Base-by-base conservation (phyloP, 2,113 vertebrate species). In the Forbesichthys agassizii region DNA sequence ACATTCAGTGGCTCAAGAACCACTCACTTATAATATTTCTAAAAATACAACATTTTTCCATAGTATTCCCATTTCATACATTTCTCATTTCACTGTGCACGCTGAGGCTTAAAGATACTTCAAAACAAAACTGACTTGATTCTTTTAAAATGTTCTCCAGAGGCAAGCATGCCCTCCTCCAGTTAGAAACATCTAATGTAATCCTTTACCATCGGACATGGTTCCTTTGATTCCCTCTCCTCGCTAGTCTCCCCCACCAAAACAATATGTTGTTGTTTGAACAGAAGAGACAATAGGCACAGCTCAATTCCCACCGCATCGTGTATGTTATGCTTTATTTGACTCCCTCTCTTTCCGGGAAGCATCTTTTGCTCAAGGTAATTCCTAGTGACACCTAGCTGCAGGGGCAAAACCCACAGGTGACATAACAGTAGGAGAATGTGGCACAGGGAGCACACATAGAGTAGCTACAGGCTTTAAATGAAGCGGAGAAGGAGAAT, bases 221-320 rank as follows among this genome's bases (percentile, higher is more conserved):
- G 72, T 80, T 65, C 52, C 77, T 80, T 85, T 84, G 74, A 87
- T 80, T 83, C 66, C 9, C 53, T 51, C 20, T 61, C 47, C 59
- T 73, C 66, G 61, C 67, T 10, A 62, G 65, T 46, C 66, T 42
- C 62, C 70, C 66, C 64, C 56, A 11, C 2, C 0, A 51, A 42
- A 53, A 33, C 3, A 42, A 8, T 4, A 9, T 57, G 55, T 27
- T 57, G 66, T 65, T 48, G 16, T 27, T 27, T 27, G 76, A 64
- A 62, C 66, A 6, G 55, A 68, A 68, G 74, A 20, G 48, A 49
- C 69, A 79, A 77, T 62, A 81, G 66, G 55, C 61, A 53, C 33
- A 3, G 59, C 63, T 75, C 5, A 12, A 55, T 74, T 68, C 70
- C 52, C 75, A 64, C 66, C 64, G 0, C 27, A 27, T 9, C 5